Percentiles rank a stretch among this genome's conserved stretches.
These are phyloP conservation scores for Ophion costatus DNA, from an alignment of 2,888 invertebrate species.

Conservation along the genomic window DNA sequence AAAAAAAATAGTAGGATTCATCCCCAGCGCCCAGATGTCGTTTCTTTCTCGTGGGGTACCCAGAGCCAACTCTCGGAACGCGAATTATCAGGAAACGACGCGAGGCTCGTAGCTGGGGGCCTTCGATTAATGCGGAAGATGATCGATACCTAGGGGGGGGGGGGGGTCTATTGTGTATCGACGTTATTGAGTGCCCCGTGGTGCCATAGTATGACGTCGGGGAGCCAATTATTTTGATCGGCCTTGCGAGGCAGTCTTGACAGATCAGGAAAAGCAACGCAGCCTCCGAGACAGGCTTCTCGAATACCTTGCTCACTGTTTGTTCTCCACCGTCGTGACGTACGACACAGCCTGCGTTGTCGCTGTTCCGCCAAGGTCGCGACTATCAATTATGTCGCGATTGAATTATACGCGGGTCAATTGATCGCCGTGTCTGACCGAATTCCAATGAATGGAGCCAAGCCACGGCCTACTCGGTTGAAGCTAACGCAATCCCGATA, in stretches of 20 bases:
- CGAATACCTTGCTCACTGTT: background rate
- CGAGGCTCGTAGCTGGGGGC: constrained; percentile 2
- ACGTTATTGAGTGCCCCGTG: constrained; percentile 1
- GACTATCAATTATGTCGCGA: background rate
- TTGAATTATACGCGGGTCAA: constrained; percentile 42
- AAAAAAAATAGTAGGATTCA: too few relatives aligned
- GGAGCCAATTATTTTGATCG: constrained; percentile 42
- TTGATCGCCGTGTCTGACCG: background rate
- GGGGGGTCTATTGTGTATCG: constrained; percentile 31
- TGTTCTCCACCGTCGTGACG: constrained; percentile 8
- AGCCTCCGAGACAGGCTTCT: background rate
- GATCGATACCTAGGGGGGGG: background rate
- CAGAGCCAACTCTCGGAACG: too few relatives aligned
- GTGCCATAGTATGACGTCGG: constrained; percentile 10
- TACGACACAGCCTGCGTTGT: background rate
- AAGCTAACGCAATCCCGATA: constrained; percentile 43
- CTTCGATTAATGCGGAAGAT: constrained; percentile 33
- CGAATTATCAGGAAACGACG: too few relatives aligned
- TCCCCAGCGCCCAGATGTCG: too few relatives aligned
- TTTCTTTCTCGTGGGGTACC: too few relatives aligned
- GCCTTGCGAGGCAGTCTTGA: constrained; percentile 27
- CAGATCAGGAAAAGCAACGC: constrained; percentile 31
- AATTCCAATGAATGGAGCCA: constrained; percentile 32
- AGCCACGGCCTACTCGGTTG: background rate
- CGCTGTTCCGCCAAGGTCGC: background rate